Conservation (phyloP, 2,113 vertebrate genomes). For the Callaeas wilsoni region DNA sequence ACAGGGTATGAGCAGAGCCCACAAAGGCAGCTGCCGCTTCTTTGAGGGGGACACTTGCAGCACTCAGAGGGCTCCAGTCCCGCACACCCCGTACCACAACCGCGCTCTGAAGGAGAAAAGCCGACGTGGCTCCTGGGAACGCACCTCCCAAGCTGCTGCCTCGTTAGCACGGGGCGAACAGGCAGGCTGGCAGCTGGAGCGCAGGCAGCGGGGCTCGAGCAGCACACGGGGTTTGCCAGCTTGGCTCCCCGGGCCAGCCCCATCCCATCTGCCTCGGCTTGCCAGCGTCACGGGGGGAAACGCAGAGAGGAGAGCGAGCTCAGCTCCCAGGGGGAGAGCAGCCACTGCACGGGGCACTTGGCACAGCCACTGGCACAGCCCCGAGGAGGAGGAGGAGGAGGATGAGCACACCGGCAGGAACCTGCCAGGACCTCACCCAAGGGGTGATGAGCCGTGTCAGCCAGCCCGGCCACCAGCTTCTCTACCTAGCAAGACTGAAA, state of each 20-base stretch:
- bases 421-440: not conserved
- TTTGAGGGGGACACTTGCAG: not conserved
- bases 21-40: not conserved
- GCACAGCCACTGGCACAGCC: not conserved
- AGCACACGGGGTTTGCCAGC: rapidly evolving
- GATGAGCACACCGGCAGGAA: rapidly evolving
- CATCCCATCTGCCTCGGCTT: rapidly evolving
- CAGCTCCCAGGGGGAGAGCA: not conserved
- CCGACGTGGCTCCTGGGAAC: rapidly evolving
- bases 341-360: rapidly evolving
- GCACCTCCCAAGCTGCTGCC: not conserved
- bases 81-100: rapidly evolving
- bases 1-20: not conserved
- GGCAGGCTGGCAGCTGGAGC: rapidly evolving
- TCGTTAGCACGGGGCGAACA: rapidly evolving
- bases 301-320: not conserved
- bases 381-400: not conserved
- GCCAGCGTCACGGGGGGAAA: not conserved
- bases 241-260: rapidly evolving
- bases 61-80: not conserved
- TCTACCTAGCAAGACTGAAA: not conserved
- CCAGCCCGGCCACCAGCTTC: not conserved
- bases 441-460: not conserved
- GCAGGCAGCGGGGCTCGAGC: not conserved
- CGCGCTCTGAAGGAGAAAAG: not conserved